Base-by-base conservation (phyloP, 2,797 vertebrate species). In the Australoheros facetus region DNA sequence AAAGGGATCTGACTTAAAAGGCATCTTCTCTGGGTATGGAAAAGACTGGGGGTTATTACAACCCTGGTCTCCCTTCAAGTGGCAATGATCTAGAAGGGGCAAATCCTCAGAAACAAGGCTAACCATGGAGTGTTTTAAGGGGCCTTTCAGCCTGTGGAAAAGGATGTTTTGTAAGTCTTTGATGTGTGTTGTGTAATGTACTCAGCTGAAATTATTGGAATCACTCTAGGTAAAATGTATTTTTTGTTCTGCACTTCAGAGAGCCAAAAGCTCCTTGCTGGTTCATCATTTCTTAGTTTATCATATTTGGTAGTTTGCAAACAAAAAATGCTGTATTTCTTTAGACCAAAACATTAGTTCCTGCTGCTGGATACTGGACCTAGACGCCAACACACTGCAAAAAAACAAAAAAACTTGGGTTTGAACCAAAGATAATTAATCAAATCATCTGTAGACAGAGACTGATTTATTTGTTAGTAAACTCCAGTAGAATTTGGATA, bases 161-260 rank as follows among this genome's bases (percentile, higher is more conserved):
- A 85, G 80, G 87, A 89, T 83, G 86, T 81, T 92, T 89, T 79
- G 55, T 64, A 87, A 87, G 71, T 85, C 88, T 85, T 87, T 90
- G 83, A 83, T 91, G 88, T 89, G 81, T 80, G 85, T 93, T 93
- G 90, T 92, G 89, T 91, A 92, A 93, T 85, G 73, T 85, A 85
- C 88, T 90, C 80, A 71, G 78, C 74, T 17, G 77, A 75, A 80
- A 79, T 90, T 85, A 85, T 87, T 86, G 57, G 59, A 72, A 71
- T 78, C 76, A 81, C 84, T 85, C 77, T 73, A 88, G 84, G 80
- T 88, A 70, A 84, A 82, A 78, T 80, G 32, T 11, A 7, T 71
- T 85, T 80, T 82, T 71, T 39, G 14, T 21, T 66, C 51, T 81
- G 74, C 37, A 64, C 70, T 87, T 82, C 71, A 73, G 72, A 77